Conservation (phyloP, 2,888 invertebrate species). For the Nomada fabriciana region DNA sequence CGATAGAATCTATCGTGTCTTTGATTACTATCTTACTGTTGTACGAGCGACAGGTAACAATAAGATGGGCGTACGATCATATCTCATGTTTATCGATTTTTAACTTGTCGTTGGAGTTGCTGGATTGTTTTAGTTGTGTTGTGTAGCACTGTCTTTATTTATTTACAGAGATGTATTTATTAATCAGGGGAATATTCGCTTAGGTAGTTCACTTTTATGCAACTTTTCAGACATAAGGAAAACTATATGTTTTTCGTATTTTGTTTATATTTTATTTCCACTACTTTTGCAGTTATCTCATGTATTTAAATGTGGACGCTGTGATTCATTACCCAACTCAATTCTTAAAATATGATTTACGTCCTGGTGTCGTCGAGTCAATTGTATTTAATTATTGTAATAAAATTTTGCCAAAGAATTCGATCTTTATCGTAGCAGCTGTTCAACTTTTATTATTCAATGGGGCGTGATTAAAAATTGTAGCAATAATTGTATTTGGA, state of each 20-base stretch:
- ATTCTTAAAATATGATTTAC: no score
- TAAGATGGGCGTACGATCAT: neutral
- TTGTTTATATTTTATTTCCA: no score
- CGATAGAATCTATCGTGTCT: constrained; percentile 17
- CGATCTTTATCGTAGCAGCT: constrained; percentile 7
- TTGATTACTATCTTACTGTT: constrained; percentile 37
- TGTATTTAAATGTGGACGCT: no score
- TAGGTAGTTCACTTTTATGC: no score
- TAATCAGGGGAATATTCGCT: no score
- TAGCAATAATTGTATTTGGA: constrained; percentile 25
- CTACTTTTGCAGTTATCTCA: no score
- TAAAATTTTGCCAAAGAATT: neutral
- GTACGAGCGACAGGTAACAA: neutral
- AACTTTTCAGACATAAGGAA: no score
- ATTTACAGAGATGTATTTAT: neutral
- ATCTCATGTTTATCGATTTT: neutral
- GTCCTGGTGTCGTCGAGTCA: no score
- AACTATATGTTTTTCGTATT: no score
- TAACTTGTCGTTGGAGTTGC: neutral
- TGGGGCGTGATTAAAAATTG: constrained; percentile 42
- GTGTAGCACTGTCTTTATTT: neutral
- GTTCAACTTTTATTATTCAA: constrained; percentile 37
- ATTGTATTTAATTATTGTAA: no score
- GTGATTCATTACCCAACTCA: no score
- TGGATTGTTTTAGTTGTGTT: neutral